phyloP scores from a whole-genome alignment of 2,888 invertebrate species.

The Pseudoips prasinana region DNA sequence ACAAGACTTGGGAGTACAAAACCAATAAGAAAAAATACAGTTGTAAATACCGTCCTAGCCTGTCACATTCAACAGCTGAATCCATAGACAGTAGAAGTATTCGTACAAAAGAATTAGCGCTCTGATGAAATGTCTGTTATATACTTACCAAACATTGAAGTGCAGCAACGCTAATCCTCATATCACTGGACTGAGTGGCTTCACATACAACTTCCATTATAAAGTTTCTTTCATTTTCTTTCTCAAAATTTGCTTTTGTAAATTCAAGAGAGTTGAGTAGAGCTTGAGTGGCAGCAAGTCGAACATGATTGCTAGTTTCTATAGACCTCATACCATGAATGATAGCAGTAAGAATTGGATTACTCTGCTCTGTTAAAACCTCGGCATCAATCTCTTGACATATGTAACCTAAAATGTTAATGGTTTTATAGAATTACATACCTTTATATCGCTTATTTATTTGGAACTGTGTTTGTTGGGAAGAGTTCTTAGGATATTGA shows the following conservation, averaged over 20 bases:
- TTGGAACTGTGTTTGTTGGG: no score
- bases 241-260: conserved; percentile 98
- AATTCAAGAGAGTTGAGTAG: conserved; percentile 98
- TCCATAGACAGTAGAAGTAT: no score
- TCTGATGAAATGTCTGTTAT: no score
- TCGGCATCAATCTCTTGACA: conserved; percentile 99
- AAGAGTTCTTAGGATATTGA: no score
- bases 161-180: conserved; percentile 97
- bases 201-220: conserved; percentile 99
- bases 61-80: no score
- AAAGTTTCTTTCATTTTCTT: conserved; percentile 97
- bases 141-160: conserved; percentile 94
- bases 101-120: no score
- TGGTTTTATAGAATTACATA: neutral
- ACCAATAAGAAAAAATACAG: no score
- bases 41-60: no score
- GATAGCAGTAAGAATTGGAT: conserved; percentile 98
- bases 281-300: conserved; percentile 97
- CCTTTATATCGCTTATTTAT: no score
- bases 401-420: conserved; percentile 85
- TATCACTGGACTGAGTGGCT: conserved; percentile 96
- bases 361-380: conserved; percentile 94
- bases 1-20: no score
- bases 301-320: conserved; percentile 96
- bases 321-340: conserved; percentile 98